Evolutionary conservation across 2,888 invertebrate genomes (phyloP).

Genomic region (Mythimna albipuncta): DNA sequence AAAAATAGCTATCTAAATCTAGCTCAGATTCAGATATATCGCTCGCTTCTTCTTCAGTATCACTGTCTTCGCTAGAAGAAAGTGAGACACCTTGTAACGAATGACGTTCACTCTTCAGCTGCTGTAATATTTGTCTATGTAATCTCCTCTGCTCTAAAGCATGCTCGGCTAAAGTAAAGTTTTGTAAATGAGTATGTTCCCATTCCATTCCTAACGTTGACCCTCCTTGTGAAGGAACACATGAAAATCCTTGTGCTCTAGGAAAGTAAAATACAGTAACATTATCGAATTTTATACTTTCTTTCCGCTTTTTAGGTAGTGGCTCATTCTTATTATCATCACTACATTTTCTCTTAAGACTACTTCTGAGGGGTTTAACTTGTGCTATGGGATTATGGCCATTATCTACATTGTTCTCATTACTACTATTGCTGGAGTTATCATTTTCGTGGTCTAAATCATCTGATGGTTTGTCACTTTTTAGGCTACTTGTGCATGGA

Average conservation of each 20-base stretch:
- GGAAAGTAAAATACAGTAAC: slow-evolving; percentile 99
- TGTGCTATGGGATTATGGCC: slow-evolving; percentile 64
- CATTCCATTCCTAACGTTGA: slow-evolving; percentile 98
- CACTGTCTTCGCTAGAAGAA: slow-evolving; percentile 96
- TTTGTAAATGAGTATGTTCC: slow-evolving; percentile 92
- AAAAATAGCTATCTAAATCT: slow-evolving; percentile 97
- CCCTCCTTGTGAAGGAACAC: slow-evolving; percentile 97
- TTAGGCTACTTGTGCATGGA: slow-evolving; percentile 77
- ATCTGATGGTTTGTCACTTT: slow-evolving; percentile 57
- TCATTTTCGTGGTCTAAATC: slow-evolving; percentile 62
- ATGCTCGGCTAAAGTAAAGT: slow-evolving; percentile 96
- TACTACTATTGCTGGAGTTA: slow-evolving; percentile 57
- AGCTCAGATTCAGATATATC: slow-evolving; percentile 96
- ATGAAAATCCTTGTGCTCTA: slow-evolving; percentile 97
- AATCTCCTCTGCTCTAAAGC: slow-evolving; percentile 96
- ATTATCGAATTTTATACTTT: slow-evolving; percentile 96
- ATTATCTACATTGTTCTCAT: slow-evolving; percentile 62
- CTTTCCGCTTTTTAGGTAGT: slow-evolving; percentile 92
- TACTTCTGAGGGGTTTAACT: slow-evolving; percentile 88
- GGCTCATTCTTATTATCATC: slow-evolving; percentile 85
- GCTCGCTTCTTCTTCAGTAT: slow-evolving; percentile 96
- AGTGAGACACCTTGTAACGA: slow-evolving; percentile 88
- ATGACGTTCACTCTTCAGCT: slow-evolving; percentile 93
- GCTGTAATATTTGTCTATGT: slow-evolving; percentile 95
- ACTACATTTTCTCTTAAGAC: slow-evolving; percentile 92